Percentiles rank a stretch among this genome's conserved stretches.
These are phyloP conservation scores for Drosophila pallidifrons DNA, from an alignment of 1,140 invertebrate species.

Conservation along the genomic window DNA sequence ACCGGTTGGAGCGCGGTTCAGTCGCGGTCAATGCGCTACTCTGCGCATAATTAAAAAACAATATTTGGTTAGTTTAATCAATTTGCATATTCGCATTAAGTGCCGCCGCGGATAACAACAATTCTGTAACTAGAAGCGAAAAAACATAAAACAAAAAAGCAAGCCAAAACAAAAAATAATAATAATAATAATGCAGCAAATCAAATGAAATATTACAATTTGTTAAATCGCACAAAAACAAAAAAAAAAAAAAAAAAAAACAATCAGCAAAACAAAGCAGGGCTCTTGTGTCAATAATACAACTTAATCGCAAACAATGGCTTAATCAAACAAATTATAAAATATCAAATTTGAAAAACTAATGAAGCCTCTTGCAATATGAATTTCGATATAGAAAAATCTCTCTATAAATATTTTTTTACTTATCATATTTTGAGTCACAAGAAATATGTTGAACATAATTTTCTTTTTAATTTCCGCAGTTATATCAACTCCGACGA, in stretches of 20 bases:
- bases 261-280: neutral
- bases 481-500: constrained; percentile 94
- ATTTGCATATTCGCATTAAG: constrained; percentile 70
- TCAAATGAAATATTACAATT: constrained; percentile 30
- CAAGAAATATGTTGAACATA: no score
- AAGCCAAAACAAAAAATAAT: neutral
- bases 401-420: no score
- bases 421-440: no score
- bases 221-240: constrained; percentile 19
- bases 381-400: no score
- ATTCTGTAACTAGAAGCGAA: constrained; percentile 17
- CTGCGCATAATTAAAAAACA: constrained; percentile 82
- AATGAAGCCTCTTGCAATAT: no score
- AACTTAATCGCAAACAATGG: constrained; percentile 40
- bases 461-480: constrained; percentile 26
- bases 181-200: constrained; percentile 8
- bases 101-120: constrained; percentile 16
- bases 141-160: constrained; percentile 6
- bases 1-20: constrained; percentile 56
- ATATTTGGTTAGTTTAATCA: constrained; percentile 83
- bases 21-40: constrained; percentile 63
- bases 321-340: constrained; percentile 29
- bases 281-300: constrained; percentile 25
- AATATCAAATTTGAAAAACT: constrained; percentile 2
- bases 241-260: constrained; percentile 7